Percentiles rank a stretch among this genome's conserved stretches.
phyloP scores from a whole-genome alignment of 2,888 invertebrate genomes.

The Chydorus sphaericus region DNA sequence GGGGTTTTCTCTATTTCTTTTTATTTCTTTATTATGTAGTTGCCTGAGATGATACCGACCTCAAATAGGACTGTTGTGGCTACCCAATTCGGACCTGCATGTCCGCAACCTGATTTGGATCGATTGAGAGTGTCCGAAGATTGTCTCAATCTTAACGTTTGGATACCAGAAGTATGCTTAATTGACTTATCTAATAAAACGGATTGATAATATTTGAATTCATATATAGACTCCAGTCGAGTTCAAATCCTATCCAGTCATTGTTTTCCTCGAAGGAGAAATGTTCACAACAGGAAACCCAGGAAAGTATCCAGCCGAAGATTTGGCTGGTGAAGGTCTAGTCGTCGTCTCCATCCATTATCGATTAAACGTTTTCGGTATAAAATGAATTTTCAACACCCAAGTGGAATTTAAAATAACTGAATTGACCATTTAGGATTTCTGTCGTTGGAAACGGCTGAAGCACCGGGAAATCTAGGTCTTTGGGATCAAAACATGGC shows the following conservation, averaged over 20 bases:
- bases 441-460: conserved; percentile 36
- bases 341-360: conserved; percentile 55
- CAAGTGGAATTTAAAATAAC: not conserved
- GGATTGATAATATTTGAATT: not conserved
- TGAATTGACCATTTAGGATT: conserved; percentile 28
- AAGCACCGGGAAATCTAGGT: conserved; percentile 62
- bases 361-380: conserved; percentile 49
- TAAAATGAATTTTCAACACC: conserved; percentile 5
- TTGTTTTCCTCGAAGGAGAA: conserved; percentile 52
- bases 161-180: conserved; percentile 56
- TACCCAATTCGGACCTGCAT: conserved; percentile 50
- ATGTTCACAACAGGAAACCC: conserved; percentile 32
- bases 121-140: conserved; percentile 44
- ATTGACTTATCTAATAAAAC: not conserved
- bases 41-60: conserved; percentile 52
- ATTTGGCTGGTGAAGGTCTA: conserved; percentile 51
- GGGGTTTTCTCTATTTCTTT: too few relatives aligned
- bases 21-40: conserved; percentile 30
- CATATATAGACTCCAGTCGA: conserved; percentile 20
- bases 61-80: conserved; percentile 56
- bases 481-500: conserved; percentile 72
- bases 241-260: conserved; percentile 44
- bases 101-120: conserved; percentile 39
- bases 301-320: conserved; percentile 32
- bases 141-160: conserved; percentile 79